These are phyloP conservation scores for Trimorus sp. DNA, from an alignment of 2,888 invertebrate species.

Conservation along the genomic window DNA sequence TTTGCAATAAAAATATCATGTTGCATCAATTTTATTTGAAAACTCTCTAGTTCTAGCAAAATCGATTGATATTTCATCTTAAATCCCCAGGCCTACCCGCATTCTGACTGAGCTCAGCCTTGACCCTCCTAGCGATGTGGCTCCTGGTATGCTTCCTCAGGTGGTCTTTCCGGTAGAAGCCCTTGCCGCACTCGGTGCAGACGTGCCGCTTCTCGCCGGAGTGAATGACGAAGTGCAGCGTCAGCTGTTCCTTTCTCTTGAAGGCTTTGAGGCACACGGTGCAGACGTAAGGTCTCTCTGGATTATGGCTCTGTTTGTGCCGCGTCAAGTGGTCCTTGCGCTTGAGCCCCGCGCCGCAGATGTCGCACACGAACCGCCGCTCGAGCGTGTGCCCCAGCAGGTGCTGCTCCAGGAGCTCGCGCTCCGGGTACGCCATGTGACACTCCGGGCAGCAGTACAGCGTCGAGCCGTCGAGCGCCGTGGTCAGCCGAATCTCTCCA, in stretches of 20 bases:
- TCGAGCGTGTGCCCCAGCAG: conserved; percentile 93
- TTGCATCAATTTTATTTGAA: too few species aligned
- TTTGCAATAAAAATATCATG: too few species aligned
- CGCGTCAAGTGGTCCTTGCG: conserved; percentile 93
- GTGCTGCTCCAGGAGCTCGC: conserved; percentile 91
- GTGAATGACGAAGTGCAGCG: conserved; percentile 94
- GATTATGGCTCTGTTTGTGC: conserved; percentile 94
- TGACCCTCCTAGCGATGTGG: conserved; percentile 92
- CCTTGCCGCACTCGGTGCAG: conserved; percentile 94
- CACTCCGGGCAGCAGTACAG: conserved; percentile 94
- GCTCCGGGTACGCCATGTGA: conserved; percentile 94
- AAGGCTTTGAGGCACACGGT: conserved; percentile 94
- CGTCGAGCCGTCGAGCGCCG: conserved; percentile 91
- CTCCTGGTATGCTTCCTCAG: conserved; percentile 92
- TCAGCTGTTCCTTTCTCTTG: conserved; percentile 94
- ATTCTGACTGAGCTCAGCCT: conserved; percentile 91
- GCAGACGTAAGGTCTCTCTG: conserved; percentile 93
- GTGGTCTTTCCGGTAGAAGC: conserved; percentile 94
- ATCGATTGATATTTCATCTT: too few species aligned
- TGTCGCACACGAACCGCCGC: conserved; percentile 92
- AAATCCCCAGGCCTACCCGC: too few species aligned
- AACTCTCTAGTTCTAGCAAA: too few species aligned
- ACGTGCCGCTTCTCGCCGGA: conserved; percentile 94
- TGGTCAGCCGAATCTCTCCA: conserved; percentile 91
- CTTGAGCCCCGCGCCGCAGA: conserved; percentile 92